Conservation (phyloP, 2,888 invertebrate species). For the Cephus pygmeus region DNA sequence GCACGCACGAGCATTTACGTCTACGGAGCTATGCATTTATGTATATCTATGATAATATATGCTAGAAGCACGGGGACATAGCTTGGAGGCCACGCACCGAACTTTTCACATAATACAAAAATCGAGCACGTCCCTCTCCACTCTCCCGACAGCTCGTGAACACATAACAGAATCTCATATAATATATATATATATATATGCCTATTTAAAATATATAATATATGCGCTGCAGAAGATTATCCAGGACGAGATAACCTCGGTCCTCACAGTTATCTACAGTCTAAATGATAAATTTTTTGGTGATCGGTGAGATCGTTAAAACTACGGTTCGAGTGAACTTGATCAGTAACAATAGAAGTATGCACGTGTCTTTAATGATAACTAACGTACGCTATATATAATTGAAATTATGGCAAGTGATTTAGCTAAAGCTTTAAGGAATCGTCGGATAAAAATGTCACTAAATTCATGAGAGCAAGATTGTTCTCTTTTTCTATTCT, state of each 20-base stretch:
- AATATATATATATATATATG: conserved; percentile 12
- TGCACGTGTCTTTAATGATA: not conserved
- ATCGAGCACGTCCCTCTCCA: not conserved
- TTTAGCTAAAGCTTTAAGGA: not conserved
- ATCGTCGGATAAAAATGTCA: not conserved
- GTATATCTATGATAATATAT: conserved; percentile 1
- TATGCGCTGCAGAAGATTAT: not conserved
- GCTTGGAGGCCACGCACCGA: not conserved
- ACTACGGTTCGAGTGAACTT: not conserved
- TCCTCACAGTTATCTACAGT: not conserved
- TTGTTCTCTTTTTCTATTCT: not conserved
- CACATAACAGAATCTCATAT: conserved; percentile 23
- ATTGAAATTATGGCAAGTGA: conserved; percentile 2
- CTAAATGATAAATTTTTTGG: not conserved
- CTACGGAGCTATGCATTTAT: conserved; percentile 9
- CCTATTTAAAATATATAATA: not conserved
- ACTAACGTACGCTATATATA: not conserved
- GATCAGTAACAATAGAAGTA: not conserved
- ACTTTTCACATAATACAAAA: not conserved
- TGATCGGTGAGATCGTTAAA: not conserved
- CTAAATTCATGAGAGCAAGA: not conserved
- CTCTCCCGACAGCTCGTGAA: not conserved
- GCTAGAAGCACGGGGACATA: not conserved
- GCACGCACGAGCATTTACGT: conserved; percentile 1
- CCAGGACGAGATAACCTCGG: not conserved